These are phyloP conservation scores for Sciurus niger DNA, from an alignment of 2,113 vertebrate genomes.

Conservation along the genomic window DNA sequence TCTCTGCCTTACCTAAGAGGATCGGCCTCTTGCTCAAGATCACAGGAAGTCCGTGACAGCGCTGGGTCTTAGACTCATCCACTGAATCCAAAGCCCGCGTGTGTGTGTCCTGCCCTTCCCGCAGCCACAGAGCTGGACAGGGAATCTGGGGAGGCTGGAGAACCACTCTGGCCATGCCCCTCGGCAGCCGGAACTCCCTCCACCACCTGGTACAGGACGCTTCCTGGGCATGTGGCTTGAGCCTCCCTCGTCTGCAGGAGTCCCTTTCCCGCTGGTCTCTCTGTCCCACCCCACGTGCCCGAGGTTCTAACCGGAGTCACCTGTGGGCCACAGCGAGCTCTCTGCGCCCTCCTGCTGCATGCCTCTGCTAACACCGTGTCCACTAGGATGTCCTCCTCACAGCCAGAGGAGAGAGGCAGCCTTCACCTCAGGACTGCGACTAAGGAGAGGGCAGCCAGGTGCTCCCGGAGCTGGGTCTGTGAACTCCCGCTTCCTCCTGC, in stretches of 20 bases:
- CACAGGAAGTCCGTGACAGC: not conserved
- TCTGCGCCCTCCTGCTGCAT: accelerated
- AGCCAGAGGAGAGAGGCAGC: not conserved
- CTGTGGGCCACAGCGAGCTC: accelerated
- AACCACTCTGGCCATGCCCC: not conserved
- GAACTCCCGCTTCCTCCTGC: not conserved
- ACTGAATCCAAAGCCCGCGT: not conserved
- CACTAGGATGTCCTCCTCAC: not conserved
- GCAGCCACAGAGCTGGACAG: not conserved
- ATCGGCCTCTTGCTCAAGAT: not conserved
- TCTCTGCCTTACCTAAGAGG: not conserved
- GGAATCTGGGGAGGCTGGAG: not conserved
- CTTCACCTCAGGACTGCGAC: not conserved
- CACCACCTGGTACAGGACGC: accelerated
- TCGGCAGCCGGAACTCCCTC: not conserved
- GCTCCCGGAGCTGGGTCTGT: not conserved
- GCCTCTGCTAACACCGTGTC: accelerated
- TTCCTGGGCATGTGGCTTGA: accelerated
- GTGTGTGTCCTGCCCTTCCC: not conserved
- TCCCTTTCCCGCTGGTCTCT: not conserved
- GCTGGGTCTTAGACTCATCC: not conserved
- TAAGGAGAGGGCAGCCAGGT: too few relatives aligned
- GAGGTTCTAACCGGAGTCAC: not conserved
- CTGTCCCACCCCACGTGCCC: accelerated
- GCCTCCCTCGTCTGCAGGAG: accelerated